Evolutionary conservation across 1,140 invertebrate genomes (phyloP).

Genomic region (Solenopsis fugax): DNA sequence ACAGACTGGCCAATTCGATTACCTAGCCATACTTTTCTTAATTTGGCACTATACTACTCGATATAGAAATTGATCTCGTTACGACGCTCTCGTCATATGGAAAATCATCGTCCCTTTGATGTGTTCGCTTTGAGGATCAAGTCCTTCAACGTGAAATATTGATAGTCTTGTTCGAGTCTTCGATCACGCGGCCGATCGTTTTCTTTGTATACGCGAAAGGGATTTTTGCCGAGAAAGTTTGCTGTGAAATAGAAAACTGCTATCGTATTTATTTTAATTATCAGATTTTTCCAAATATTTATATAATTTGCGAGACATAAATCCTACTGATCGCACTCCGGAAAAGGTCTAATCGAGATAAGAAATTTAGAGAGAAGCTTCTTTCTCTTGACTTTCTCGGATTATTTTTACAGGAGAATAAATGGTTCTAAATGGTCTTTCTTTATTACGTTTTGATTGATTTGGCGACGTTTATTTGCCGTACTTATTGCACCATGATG

Average conservation of each 20-base stretch:
- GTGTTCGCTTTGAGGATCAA: background rate
- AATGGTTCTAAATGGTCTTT: background rate
- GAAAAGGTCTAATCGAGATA: background rate
- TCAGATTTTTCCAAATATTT: background rate
- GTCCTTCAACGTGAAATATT: conserved; percentile 27
- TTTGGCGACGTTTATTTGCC: conserved; percentile 41
- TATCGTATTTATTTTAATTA: background rate
- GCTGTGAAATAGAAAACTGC: background rate
- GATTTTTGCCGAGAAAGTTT: background rate
- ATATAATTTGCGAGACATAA: background rate
- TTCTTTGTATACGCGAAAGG: background rate
- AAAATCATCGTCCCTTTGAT: conserved; percentile 32
- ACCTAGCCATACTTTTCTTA: conserved; percentile 11
- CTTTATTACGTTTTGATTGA: conserved; percentile 19
- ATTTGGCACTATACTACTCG: conserved; percentile 35
- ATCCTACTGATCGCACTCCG: background rate
- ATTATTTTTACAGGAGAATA: background rate
- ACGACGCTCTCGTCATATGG: conserved; percentile 14
- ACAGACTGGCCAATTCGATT: background rate
- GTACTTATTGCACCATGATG: conserved; percentile 16
- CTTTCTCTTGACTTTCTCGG: background rate
- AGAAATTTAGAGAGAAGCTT: background rate
- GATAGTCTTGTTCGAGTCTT: conserved; percentile 26
- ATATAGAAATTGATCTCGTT: conserved; percentile 47
- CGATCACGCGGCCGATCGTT: background rate